Evolutionary conservation across 1,140 invertebrate genomes (phyloP).

Genomic region (Lycorma delicatula): DNA sequence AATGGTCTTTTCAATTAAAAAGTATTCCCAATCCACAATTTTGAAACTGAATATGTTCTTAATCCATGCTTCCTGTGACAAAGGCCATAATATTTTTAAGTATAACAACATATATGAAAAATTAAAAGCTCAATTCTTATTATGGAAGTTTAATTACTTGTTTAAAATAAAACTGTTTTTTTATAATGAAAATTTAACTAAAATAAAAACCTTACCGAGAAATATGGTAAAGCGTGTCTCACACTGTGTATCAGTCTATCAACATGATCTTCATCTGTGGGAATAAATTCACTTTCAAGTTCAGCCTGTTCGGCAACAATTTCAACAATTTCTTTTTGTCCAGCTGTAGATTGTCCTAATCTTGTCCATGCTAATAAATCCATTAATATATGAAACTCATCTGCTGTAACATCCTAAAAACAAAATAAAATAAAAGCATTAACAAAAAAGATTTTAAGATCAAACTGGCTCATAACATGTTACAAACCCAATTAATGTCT

Average conservation of each 20-base stretch:
- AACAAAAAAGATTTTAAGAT: no score
- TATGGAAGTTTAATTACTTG: background rate
- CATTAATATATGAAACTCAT: conserved; percentile 88
- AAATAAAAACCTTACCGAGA: conserved; percentile 61
- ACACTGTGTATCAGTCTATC: conserved; percentile 77
- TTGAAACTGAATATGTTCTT: no score
- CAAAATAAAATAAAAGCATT: no score
- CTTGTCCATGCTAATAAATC: conserved; percentile 70
- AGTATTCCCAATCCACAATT: no score
- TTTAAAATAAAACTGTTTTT: background rate
- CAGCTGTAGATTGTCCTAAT: conserved; percentile 66
- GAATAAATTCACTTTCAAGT: conserved; percentile 60
- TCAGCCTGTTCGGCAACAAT: conserved; percentile 77
- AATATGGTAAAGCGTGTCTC: conserved; percentile 73
- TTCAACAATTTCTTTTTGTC: conserved; percentile 79
- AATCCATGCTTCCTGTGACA: no score
- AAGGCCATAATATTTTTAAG: no score
- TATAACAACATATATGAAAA: no score
- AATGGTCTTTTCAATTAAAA: no score
- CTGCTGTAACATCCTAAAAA: conserved; percentile 73
- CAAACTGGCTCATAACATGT: no score
- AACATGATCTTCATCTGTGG: conserved; percentile 56
- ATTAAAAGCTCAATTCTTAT: no score
- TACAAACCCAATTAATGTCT: no score
- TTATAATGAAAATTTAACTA: background rate